Evolutionary conservation across 2,888 invertebrate species (phyloP).

Genomic region (Galeopsomyia nigrocyanea): DNA sequence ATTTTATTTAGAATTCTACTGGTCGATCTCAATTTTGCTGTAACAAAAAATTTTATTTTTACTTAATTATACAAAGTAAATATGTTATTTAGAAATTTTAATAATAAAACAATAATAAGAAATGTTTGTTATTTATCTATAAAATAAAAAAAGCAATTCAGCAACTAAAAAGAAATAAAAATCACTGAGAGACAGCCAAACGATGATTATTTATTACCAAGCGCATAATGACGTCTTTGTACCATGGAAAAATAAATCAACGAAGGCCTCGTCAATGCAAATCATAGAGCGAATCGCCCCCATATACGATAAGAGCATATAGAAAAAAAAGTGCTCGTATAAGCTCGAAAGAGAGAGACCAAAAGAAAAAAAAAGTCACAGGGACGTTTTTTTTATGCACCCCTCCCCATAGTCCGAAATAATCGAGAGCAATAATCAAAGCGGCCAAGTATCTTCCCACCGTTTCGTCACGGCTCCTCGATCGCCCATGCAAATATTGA

Average conservation of each 20-base stretch:
- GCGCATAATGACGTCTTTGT: constrained; percentile 4
- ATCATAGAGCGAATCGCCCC: constrained; percentile 5
- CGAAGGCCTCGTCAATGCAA: constrained; percentile 30
- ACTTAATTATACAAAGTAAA: too few relatives aligned
- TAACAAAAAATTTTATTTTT: too few relatives aligned
- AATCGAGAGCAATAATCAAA: constrained; percentile 43
- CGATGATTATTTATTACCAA: too few relatives aligned
- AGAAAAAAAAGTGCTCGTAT: constrained; percentile 16
- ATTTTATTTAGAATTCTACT: too few relatives aligned
- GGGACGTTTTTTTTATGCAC: constrained; percentile 24
- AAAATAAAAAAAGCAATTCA: too few relatives aligned
- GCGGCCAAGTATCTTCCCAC: constrained; percentile 51
- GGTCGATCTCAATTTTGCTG: too few relatives aligned
- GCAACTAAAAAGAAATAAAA: too few relatives aligned
- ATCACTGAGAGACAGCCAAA: too few relatives aligned
- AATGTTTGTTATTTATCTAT: too few relatives aligned
- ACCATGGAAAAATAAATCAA: constrained; percentile 22
- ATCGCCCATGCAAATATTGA: constrained; percentile 64
- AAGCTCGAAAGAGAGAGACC: constrained; percentile 19
- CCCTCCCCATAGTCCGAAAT: constrained; percentile 24
- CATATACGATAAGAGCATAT: neutral
- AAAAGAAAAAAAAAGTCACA: neutral
- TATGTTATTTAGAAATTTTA: too few relatives aligned
- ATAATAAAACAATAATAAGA: too few relatives aligned
- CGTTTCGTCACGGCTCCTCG: constrained; percentile 63